Conservation (phyloP, 2,888 invertebrate species). For the Eupithecia vulgata region DNA sequence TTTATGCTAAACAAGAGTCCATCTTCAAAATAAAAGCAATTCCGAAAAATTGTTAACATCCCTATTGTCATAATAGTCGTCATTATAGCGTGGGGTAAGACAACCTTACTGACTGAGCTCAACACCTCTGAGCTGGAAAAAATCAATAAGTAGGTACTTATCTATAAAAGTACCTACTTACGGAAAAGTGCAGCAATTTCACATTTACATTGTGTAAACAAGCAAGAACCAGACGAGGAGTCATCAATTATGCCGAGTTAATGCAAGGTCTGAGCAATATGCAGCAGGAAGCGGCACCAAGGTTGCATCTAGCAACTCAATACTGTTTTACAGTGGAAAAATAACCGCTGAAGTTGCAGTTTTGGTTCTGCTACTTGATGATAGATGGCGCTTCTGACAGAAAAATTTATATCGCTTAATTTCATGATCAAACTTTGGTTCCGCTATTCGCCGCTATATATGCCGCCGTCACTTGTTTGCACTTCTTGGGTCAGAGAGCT, state of each 20-base stretch:
- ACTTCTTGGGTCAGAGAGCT: background rate
- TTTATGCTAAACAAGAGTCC: no score
- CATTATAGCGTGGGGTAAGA: background rate
- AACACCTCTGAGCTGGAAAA: background rate
- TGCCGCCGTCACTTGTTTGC: background rate
- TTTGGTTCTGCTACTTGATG: slow-evolving; percentile 22
- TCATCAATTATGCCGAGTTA: slow-evolving; percentile 65
- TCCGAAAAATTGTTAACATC: no score
- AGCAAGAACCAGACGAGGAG: slow-evolving; percentile 59
- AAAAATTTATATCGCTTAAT: background rate
- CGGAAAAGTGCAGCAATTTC: background rate
- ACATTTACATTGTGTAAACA: slow-evolving; percentile 42
- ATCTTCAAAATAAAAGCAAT: no score
- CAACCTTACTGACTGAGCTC: background rate
- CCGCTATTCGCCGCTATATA: background rate
- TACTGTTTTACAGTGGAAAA: slow-evolving; percentile 53
- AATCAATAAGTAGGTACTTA: no score
- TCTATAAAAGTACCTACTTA: background rate
- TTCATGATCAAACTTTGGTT: background rate
- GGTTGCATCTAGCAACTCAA: slow-evolving; percentile 62
- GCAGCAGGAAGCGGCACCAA: slow-evolving; percentile 75
- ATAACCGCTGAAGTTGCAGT: background rate
- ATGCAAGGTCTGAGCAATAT: slow-evolving; percentile 74
- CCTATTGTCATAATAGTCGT: background rate
- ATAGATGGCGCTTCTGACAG: slow-evolving; percentile 42